phyloP scores from a whole-genome alignment of 2,888 invertebrate species.

The Watsonalla cultraria region DNA sequence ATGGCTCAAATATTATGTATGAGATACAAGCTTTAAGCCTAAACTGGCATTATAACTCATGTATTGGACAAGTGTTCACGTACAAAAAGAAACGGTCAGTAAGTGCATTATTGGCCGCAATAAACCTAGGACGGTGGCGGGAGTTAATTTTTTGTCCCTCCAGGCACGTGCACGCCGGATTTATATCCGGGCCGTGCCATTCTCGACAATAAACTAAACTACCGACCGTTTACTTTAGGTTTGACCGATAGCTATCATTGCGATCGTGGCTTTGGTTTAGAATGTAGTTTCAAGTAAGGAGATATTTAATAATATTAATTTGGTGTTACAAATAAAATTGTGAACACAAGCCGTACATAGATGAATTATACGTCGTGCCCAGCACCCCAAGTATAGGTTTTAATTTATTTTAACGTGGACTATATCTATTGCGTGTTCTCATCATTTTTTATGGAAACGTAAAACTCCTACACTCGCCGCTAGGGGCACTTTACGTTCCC shows the following conservation, averaged over 20 bases:
- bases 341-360: too few relatives aligned
- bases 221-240: conserved; percentile 29
- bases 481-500: too few relatives aligned
- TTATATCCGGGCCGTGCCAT: conserved; percentile 48
- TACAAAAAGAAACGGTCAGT: conserved; percentile 34
- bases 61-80: conserved; percentile 20
- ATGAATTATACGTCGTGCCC: too few relatives aligned
- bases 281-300: conserved; percentile 1
- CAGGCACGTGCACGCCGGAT: conserved; percentile 45
- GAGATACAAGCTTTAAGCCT: not conserved
- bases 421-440: too few relatives aligned
- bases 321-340: too few relatives aligned
- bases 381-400: too few relatives aligned
- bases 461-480: too few relatives aligned
- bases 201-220: conserved; percentile 42
- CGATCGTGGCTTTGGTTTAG: conserved; percentile 8
- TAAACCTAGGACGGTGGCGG: conserved; percentile 46
- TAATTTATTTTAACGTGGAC: too few relatives aligned
- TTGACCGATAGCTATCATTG: conserved; percentile 20
- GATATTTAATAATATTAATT: not conserved
- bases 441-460: too few relatives aligned
- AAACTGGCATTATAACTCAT: not conserved
- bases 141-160: conserved; percentile 58
- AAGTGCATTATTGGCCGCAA: conserved; percentile 42
- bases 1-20: not conserved